Evolutionary conservation across 2,888 invertebrate species (phyloP), one percentile per base, ranked within the genome.

Genomic region (Anthophora plumipes): DNA sequence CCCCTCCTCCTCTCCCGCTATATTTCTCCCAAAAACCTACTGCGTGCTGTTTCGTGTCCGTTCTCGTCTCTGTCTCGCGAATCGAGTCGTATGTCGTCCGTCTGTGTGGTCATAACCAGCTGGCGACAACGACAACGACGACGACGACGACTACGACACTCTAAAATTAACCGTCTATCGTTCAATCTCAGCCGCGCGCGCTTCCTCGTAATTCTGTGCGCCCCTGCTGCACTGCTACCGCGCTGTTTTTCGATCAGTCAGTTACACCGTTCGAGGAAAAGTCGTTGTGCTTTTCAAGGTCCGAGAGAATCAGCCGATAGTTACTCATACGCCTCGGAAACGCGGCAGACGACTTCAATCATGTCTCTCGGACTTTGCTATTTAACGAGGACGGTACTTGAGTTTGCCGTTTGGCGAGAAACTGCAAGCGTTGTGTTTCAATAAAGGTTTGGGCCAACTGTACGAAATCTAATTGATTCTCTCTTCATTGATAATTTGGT

Each of bases 101-200:
- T 25, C 43, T n/a, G 60, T 70, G 52, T 74, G 70, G 68, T 83
- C 82, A 71, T 17, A 54, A 41, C 48, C 77, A 31, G 31, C 31
- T 31, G 54, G 22, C 39, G 48, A 20, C 69, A 54, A 17, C 25
- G 57, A 22, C 66, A 52, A 48, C 14, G 50, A 31, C 31, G 31
- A 31, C 31, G 54, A 31, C 39, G 48, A 20, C 69, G 59, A 20
- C 25, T 54, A 22, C 66, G 57, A 48, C 14, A 55, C 61, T 63
- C 79, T 73, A 73, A 80, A 82, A 80, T 82, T 80, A 80, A 75
- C 80, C 43, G 22, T 50, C 37, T 25, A 39, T 31, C 39, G 63
- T 72, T 67, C 25, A 57, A 67, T 37, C 41, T 17, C 17, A 37
- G 4, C 31, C 31, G 31, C 4, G 31, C 22, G 37, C 22, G 43